Evolutionary conservation across 2,797 vertebrate species (phyloP), one percentile per base, ranked within the genome.

Genomic region (Dryobates pubescens): DNA sequence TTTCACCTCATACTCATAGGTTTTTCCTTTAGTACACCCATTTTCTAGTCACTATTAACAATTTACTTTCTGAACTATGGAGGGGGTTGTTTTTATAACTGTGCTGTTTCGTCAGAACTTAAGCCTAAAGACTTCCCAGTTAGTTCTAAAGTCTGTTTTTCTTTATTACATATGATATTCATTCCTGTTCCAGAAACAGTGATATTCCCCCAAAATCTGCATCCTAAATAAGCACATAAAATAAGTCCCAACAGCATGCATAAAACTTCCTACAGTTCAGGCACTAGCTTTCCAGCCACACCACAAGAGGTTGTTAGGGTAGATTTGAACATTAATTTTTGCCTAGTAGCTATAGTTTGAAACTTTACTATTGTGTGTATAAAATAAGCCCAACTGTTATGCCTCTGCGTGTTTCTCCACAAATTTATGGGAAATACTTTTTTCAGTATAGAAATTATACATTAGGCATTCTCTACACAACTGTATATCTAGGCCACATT

Each of bases 321-420:
- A 89, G 77, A 74, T 69, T 63, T 76, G 29, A 96, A 81, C 32
- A 70, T 30, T 10, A 91, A 92, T 10, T 90, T 30, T 22, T 61
- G 94, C 92, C 41, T 63, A 68, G 82, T 17, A 43, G 24, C 69
- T 79, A 58, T 54, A 93, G 70, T 58, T 64, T 59, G 72, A 70
- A 95, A 76, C 45, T 59, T 45, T 11, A 41, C 7, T 69, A 32
- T 4, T 73, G 72, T 47, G 23, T 70, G 20, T 38, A 24, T 53
- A 75, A 85, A 79, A 69, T 56, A 91, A 81, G 18, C 9, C 29
- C 58, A 78, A 57, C 54, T 87, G 41, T 56, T 83, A 61, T 6
- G 7, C 22, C 29, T 67, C 76, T 45, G 5, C 47, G 56, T 30
- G 15, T n/a, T 88, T 89, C 80, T 83, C 63, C 64, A 82, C 36